Base-by-base conservation (phyloP, 2,113 vertebrate genomes). In the Varanus komodoensis region DNA sequence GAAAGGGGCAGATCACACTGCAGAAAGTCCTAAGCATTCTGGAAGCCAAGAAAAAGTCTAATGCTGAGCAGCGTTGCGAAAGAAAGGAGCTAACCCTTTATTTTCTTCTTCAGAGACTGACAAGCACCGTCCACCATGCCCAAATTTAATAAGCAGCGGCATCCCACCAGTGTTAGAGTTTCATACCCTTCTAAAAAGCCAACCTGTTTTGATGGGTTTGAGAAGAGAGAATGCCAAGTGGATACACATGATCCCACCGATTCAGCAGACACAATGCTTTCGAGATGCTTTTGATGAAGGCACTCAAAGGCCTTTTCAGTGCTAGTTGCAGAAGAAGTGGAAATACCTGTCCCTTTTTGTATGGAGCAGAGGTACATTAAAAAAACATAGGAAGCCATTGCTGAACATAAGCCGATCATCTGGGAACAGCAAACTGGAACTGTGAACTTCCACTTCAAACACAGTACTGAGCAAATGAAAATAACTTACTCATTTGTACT, bases 111-210 rank as follows among this genome's bases (percentile, higher is more conserved):
- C n/a, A 84, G 89, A n/a, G 90, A 88, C 80, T 89, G 50, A 69
- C 83, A 89, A 14, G 87, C 1, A 48, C 34, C 84, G 88, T 87
- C 92, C 80, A 90, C 92, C 91, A 68, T 61, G 81, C 44, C 1
- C 84, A 0, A 29, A 91, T 71, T 61, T 94, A 91, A 92, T 92
- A 93, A 54, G 57, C n/a, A 19, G 0, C 2, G 48, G 82, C 92
- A 74, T 14, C 50, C 64, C 52, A 1, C 4, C 80, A 21, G 23
- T 77, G 85, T 85, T 85, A 48, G 50, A 64, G 34, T 8, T 52
- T 12, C 54, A 67, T 15, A 57, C 23, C 25, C 9, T 7, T 4
- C 73, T 12, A 27, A 48, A 79, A 67, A 84, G 8, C 54, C 85
- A 77, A 80, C 85, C 8, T 71, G 71, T 78, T 87, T 93, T 93